A percentile compares a stretch with the other conserved stretches of the same genome.
Evolutionary conservation across 2,797 vertebrate species (phyloP).

Genomic region (Epinephelus awoara): DNA sequence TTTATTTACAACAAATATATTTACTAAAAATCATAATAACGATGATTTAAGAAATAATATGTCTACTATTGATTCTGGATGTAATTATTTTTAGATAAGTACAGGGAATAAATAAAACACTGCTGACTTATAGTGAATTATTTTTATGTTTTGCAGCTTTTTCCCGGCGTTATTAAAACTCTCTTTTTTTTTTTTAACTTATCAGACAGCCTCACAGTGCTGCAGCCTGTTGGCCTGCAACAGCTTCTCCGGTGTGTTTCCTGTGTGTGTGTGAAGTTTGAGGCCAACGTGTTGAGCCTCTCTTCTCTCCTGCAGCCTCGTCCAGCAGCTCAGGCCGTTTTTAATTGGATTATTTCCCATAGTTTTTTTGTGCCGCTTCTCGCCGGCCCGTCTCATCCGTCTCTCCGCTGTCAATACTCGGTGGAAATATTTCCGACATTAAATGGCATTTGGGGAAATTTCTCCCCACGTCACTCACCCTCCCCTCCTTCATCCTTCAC

Average conservation of each 20-base stretch:
- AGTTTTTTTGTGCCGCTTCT: constrained; percentile 39
- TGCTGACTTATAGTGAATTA: background rate
- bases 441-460: constrained; percentile 83
- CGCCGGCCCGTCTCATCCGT: constrained; percentile 62
- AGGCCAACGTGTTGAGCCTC: constrained; percentile 61
- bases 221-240: background rate
- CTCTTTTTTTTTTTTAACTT: constrained; percentile 7
- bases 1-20: constrained; percentile 11
- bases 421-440: constrained; percentile 83
- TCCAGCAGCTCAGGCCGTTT: constrained; percentile 20
- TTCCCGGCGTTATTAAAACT: background rate
- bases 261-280: constrained; percentile 42
- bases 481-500: constrained; percentile 48
- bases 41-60: background rate
- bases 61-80: background rate
- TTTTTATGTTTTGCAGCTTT: background rate
- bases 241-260: background rate
- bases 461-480: constrained; percentile 68
- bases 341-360: constrained; percentile 65
- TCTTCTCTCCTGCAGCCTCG: background rate
- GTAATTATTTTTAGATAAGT: background rate
- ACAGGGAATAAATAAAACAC: background rate
- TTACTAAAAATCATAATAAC: background rate
- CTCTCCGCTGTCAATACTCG: constrained; percentile 77
- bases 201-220: background rate